Conservation (phyloP, 2,113 vertebrate genomes). For the Macquaria australasica region DNA sequence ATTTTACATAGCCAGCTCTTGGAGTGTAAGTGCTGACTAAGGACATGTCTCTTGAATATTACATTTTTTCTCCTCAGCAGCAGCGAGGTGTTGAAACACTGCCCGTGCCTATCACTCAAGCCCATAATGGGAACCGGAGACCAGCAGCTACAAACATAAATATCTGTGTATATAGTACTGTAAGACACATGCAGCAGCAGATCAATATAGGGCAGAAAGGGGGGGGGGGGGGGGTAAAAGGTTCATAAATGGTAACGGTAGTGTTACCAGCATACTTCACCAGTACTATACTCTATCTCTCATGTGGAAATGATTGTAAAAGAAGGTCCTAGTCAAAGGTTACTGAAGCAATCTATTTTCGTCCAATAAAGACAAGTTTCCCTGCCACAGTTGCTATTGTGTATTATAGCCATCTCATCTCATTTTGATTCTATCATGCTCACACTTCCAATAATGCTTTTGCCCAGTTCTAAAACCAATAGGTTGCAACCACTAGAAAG, state of each 20-base stretch:
- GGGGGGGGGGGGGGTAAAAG: background rate
- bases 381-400: background rate
- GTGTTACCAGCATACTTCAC: background rate
- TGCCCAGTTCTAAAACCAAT: constrained; percentile 12
- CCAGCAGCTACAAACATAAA: constrained; percentile 78
- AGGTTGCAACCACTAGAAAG: background rate
- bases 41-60: constrained; percentile 78
- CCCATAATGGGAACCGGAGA: constrained; percentile 72
- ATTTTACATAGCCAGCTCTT: constrained; percentile 63
- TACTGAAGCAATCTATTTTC: constrained; percentile 42
- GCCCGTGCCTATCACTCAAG: constrained; percentile 79
- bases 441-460: constrained; percentile 1
- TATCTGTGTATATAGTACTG: constrained; percentile 72
- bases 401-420: constrained; percentile 7
- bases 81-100: constrained; percentile 78
- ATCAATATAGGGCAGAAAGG: constrained; percentile 62
- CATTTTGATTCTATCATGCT: background rate
- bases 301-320: constrained; percentile 15
- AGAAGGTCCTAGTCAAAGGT: constrained; percentile 20
- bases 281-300: background rate
- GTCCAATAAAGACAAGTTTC: constrained; percentile 19
- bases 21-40: constrained; percentile 80
- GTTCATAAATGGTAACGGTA: background rate
- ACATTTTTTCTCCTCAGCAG: constrained; percentile 74
- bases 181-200: constrained; percentile 60